Conservation (phyloP, 2,888 invertebrate species). For the Philonicus albiceps region DNA sequence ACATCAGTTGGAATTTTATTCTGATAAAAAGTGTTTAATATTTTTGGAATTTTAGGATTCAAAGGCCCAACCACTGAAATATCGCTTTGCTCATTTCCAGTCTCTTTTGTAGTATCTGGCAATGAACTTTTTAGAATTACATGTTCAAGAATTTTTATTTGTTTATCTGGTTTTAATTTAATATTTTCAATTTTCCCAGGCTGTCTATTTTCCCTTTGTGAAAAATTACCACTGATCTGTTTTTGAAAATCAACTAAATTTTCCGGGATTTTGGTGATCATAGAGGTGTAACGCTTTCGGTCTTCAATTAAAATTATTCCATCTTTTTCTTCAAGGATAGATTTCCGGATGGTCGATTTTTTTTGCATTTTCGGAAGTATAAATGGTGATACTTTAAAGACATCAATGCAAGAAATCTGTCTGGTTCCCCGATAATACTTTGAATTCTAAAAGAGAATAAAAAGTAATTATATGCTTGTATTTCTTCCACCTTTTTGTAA, state of each 20-base stretch:
- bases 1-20: not conserved
- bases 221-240: not conserved
- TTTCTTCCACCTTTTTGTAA: no score
- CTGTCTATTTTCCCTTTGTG: not conserved
- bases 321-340: not conserved
- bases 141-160: not conserved
- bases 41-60: not conserved
- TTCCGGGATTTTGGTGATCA: not conserved
- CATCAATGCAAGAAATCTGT: not conserved
- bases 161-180: not conserved
- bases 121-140: not conserved
- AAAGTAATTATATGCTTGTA: no score
- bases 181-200: not conserved
- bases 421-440: not conserved
- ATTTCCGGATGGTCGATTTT: not conserved
- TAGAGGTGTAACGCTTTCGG: not conserved
- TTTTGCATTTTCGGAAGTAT: not conserved
- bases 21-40: not conserved
- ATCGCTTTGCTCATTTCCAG: not conserved
- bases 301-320: not conserved
- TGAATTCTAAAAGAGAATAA: not conserved
- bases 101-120: not conserved
- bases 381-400: not conserved
- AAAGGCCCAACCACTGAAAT: not conserved
- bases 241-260: not conserved